phyloP scores from a whole-genome alignment of 2,113 vertebrate species.

The Lepus timidus region DNA sequence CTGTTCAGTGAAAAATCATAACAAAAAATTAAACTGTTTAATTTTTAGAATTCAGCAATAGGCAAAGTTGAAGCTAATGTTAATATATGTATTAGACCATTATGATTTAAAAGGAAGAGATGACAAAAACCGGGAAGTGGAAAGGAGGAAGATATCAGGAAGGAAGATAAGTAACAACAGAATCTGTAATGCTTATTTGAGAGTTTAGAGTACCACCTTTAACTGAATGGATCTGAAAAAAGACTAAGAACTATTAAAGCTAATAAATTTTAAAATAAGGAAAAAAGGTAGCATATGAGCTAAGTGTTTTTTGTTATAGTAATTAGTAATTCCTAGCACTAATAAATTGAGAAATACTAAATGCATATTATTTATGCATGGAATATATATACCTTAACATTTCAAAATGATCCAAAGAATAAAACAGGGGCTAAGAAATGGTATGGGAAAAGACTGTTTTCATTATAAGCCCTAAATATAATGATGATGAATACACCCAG shows the following conservation, averaged over 20 bases:
- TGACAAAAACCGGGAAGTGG: neutral
- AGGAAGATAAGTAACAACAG: neutral
- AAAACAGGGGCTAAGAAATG: neutral
- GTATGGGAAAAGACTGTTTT: neutral
- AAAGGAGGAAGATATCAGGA: neutral
- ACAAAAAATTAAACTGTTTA: constrained; percentile 58
- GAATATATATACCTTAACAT: constrained; percentile 11
- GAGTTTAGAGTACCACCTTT: constrained; percentile 6
- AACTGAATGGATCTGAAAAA: neutral
- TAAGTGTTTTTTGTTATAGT: constrained; percentile 19
- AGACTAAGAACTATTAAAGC: constrained; percentile 46
- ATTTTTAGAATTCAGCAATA: constrained; percentile 54
- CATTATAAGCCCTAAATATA: neutral
- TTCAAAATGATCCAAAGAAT: constrained; percentile 34
- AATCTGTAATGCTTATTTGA: constrained; percentile 39
- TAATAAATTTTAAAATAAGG: neutral
- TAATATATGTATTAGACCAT: constrained; percentile 16
- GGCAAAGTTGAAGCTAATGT: constrained; percentile 44
- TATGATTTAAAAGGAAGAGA: constrained; percentile 32
- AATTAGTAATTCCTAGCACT: constrained; percentile 19
- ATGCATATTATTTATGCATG: neutral
- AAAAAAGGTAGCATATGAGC: neutral
- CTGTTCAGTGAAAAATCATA: constrained; percentile 48
- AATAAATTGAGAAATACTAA: constrained; percentile 29
- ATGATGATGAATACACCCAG: neutral